A percentile compares a stretch with the other conserved stretches of the same genome.
phyloP scores from a whole-genome alignment of 2,797 vertebrate genomes.

The Gymnothorax reevesii region DNA sequence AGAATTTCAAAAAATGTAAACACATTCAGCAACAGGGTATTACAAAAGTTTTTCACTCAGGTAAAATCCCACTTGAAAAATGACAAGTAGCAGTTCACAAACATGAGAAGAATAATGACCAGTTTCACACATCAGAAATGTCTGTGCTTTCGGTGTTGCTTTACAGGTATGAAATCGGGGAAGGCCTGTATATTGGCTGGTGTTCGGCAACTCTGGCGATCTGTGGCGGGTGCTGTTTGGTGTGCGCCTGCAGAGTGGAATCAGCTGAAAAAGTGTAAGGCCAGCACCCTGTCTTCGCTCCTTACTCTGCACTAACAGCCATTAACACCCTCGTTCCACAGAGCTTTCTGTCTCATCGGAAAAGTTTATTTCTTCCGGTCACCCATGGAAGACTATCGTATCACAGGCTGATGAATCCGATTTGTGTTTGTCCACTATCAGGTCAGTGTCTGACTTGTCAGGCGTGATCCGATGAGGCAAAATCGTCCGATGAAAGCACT shows the following conservation, averaged over 20 bases:
- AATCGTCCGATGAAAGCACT: no score
- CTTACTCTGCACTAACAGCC: no score
- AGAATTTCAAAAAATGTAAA: no score
- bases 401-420: no score
- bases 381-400: no score
- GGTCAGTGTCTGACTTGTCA: no score
- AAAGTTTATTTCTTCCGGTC: no score
- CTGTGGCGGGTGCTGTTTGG: constrained; percentile 63
- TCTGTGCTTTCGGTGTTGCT: neutral
- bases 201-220: constrained; percentile 74
- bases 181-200: constrained; percentile 87
- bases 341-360: no score
- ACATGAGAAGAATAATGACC: neutral
- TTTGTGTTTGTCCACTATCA: no score
- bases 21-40: neutral
- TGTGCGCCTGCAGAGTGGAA: constrained; percentile 58
- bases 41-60: neutral
- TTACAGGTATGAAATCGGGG: constrained; percentile 84
- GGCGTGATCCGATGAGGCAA: no score
- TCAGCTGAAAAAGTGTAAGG: constrained; percentile 61
- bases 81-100: neutral
- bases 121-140: neutral
- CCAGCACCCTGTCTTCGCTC: neutral
- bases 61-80: neutral
- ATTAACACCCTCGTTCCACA: no score